phyloP scores from a whole-genome alignment of 2,888 invertebrate species.

The Rosalia funebris region DNA sequence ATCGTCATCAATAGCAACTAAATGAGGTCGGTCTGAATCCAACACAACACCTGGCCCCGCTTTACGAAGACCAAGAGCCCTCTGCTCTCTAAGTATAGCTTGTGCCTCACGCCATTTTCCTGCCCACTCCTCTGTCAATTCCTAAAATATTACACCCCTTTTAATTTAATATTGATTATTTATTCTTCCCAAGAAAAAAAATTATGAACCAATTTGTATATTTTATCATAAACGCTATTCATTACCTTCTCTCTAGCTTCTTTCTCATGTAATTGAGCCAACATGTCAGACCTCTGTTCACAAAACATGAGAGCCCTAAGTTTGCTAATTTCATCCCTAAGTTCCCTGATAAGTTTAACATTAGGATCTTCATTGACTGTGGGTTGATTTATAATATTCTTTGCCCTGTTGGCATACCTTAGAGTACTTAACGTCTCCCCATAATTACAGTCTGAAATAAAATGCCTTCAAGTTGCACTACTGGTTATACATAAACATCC shows the following conservation, averaged over 20 bases:
- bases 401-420: conserved; percentile 88
- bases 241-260: conserved; percentile 87
- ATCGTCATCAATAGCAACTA: conserved; percentile 92
- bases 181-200: too few relatives aligned
- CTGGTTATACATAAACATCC: too few relatives aligned
- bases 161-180: too few relatives aligned
- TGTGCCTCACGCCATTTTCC: conserved; percentile 94
- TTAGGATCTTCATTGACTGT: conserved; percentile 91
- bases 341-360: conserved; percentile 85
- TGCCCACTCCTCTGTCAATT: conserved; percentile 89
- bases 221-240: too few relatives aligned
- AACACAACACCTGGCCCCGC: conserved; percentile 89
- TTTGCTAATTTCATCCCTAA: conserved; percentile 86
- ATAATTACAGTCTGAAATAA: conserved; percentile 79
- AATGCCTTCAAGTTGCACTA: conserved; percentile 1
- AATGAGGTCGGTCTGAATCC: conserved; percentile 91
- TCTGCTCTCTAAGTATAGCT: conserved; percentile 87
- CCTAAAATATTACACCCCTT: conserved; percentile 43
- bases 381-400: conserved; percentile 91
- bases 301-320: conserved; percentile 79
- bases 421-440: conserved; percentile 87
- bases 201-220: too few relatives aligned
- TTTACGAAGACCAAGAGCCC: conserved; percentile 85
- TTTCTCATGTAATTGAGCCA: conserved; percentile 88
- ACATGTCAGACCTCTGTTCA: conserved; percentile 70